phyloP scores from a whole-genome alignment of 2,113 vertebrate species.

The Eulemur macaco region DNA sequence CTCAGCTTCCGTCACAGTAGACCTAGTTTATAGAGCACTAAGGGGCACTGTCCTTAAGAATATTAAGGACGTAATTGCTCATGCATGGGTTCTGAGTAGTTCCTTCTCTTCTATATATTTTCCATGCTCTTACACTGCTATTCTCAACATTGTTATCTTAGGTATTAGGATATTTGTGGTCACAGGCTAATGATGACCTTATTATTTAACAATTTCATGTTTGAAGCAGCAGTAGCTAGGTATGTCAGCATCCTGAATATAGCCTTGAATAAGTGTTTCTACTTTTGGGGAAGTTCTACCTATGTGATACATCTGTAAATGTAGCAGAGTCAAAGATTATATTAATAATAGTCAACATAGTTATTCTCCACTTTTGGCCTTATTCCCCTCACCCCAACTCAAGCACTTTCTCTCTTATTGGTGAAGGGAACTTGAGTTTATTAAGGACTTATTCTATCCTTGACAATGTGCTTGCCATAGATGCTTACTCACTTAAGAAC shows the following conservation, averaged over 20 bases:
- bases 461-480: not conserved
- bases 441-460: not conserved
- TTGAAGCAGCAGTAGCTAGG: not conserved
- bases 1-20: constrained; percentile 14
- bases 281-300: not conserved
- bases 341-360: not conserved
- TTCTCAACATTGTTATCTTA: not conserved
- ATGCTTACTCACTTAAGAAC: not conserved
- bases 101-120: not conserved
- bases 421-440: not conserved
- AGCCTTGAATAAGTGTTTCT: constrained; percentile 1
- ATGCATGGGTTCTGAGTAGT: not conserved
- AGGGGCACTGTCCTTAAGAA: constrained; percentile 34
- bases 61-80: constrained; percentile 34
- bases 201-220: not conserved
- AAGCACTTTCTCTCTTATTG: not conserved
- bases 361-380: not conserved
- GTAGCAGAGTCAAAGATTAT: not conserved
- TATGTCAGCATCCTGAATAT: not conserved
- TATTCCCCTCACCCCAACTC: not conserved
- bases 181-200: not conserved
- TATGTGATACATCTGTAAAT: not conserved
- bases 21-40: constrained; percentile 7
- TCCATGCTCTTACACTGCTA: not conserved
- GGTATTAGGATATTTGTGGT: not conserved